phyloP scores from a whole-genome alignment of 2,888 invertebrate genomes.

The Gymnosoma rotundatum region DNA sequence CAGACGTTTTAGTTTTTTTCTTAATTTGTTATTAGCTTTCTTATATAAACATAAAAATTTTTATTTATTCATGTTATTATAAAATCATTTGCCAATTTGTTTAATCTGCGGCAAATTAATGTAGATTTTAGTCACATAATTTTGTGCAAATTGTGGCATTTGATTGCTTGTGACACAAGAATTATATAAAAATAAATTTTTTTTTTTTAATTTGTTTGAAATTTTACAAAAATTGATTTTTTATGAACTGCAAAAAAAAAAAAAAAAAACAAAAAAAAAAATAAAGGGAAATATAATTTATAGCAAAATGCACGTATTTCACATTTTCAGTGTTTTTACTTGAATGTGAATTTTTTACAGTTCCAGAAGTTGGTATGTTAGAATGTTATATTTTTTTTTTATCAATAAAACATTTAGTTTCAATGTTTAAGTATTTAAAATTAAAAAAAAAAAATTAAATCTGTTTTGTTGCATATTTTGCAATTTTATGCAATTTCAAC shows the following conservation, averaged over 20 bases:
- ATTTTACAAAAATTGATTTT: no score
- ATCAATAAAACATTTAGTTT: not conserved
- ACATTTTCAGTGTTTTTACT: not conserved
- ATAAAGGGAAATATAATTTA: not conserved
- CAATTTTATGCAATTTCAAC: no score
- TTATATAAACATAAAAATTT: no score
- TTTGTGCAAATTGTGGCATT: constrained; percentile 8
- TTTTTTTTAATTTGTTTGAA: no score
- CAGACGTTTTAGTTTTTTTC: no score
- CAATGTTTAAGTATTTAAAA: not conserved
- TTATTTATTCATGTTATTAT: no score
- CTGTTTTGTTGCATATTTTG: no score
- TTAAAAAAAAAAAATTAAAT: no score
- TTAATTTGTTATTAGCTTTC: no score
- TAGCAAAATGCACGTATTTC: not conserved
- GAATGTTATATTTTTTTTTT: constrained; percentile 12
- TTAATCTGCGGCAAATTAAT: constrained; percentile 16
- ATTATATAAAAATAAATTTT: no score
- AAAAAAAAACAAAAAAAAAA: constrained; percentile 1
- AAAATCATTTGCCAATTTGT: no score
- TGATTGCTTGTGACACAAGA: constrained; percentile 4
- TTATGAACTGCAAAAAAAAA: not conserved
- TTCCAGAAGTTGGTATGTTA: constrained; percentile 11
- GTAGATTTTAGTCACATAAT: constrained; percentile 22
- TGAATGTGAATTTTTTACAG: constrained; percentile 14